A percentile compares a stretch with the other conserved stretches of the same genome.
phyloP scores from a whole-genome alignment of 2,888 invertebrate species.

The Sisyra terminalis region DNA sequence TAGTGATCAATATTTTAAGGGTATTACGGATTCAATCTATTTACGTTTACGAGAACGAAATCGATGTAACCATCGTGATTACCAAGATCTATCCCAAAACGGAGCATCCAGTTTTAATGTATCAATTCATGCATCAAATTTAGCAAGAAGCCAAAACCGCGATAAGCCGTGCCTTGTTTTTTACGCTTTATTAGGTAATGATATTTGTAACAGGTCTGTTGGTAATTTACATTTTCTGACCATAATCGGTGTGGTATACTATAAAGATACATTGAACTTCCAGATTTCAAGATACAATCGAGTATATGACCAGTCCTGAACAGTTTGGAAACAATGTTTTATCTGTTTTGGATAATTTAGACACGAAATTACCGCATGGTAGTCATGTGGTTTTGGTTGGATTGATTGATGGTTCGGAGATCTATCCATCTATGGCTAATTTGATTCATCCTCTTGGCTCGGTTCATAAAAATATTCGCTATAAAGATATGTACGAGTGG shows the following conservation, averaged over 20 bases:
- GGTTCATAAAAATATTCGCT: constrained; percentile 25
- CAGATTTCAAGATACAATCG: constrained; percentile 26
- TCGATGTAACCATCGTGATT: constrained; percentile 31
- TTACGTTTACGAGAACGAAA: constrained; percentile 24
- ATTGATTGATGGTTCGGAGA: constrained; percentile 27
- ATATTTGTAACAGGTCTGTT: constrained; percentile 31
- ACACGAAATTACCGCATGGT: constrained; percentile 22
- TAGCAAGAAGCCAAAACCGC: constrained; percentile 21
- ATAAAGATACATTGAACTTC: constrained; percentile 11
- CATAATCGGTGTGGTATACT: neutral
- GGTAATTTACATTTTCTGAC: neutral
- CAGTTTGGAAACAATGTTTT: constrained; percentile 17
- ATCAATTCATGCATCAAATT: constrained; percentile 17
- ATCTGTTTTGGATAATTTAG: constrained; percentile 18
- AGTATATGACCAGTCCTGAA: constrained; percentile 26
- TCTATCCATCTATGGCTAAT: constrained; percentile 25
- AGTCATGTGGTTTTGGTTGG: constrained; percentile 29
- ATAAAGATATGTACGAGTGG: constrained; percentile 27
- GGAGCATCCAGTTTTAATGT: constrained; percentile 21
- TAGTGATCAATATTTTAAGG: constrained; percentile 15
- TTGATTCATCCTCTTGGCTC: constrained; percentile 25
- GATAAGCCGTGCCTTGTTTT: constrained; percentile 27
- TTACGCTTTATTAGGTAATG: constrained; percentile 30
- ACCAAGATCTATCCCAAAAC: constrained; percentile 31
- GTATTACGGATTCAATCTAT: constrained; percentile 20